phyloP scores from a whole-genome alignment of 1,140 invertebrate genomes.

The Drosophila elegans region DNA sequence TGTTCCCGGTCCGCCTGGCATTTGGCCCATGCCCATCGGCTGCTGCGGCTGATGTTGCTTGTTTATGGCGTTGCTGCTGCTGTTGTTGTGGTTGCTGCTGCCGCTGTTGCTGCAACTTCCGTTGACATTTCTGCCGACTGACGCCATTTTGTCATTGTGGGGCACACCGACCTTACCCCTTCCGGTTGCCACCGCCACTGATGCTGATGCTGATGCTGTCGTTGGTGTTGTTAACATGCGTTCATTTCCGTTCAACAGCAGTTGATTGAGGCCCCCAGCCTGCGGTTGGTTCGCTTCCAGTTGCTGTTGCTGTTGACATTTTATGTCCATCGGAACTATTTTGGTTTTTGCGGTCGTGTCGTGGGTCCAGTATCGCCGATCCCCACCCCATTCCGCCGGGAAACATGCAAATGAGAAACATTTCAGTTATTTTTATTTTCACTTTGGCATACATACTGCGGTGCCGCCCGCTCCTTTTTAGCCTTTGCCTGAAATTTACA shows the following conservation, averaged over 20 bases:
- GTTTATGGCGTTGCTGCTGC: slow-evolving; percentile 49
- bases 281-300: slow-evolving; percentile 55
- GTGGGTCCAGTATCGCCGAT: slow-evolving; percentile 16
- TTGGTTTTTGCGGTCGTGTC: slow-evolving; percentile 79
- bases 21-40: slow-evolving; percentile 44
- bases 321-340: slow-evolving; percentile 84
- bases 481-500: slow-evolving; percentile 64
- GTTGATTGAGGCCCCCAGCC: slow-evolving; percentile 72
- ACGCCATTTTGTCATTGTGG: slow-evolving; percentile 79
- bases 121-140: slow-evolving; percentile 76
- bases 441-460: slow-evolving; percentile 72
- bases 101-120: slow-evolving; percentile 79
- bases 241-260: slow-evolving; percentile 83
- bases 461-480: slow-evolving; percentile 14
- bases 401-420: slow-evolving; percentile 77
- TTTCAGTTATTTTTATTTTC: slow-evolving; percentile 84
- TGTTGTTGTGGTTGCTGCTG: slow-evolving; percentile 44
- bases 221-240: slow-evolving; percentile 83
- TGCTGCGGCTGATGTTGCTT: slow-evolving; percentile 17
- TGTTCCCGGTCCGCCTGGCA: slow-evolving; percentile 30
- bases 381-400: not conserved
- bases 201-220: slow-evolving; percentile 46
- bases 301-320: slow-evolving; percentile 76
- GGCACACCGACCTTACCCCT: slow-evolving; percentile 29
- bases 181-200: slow-evolving; percentile 37